phyloP scores from a whole-genome alignment of 1,140 invertebrate species.

The Hermetia illucens region DNA sequence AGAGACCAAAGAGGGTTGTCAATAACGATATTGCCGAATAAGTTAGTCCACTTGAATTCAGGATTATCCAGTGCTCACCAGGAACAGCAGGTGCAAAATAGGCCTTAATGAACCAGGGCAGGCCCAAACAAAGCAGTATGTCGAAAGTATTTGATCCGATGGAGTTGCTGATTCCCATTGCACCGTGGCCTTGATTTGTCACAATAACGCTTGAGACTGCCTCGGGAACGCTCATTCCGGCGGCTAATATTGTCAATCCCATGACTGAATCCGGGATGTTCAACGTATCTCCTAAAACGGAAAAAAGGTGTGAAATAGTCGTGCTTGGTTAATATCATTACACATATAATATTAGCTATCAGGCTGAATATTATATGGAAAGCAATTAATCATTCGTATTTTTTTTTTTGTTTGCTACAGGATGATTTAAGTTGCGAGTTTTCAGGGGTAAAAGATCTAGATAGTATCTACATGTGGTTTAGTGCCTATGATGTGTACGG shows the following conservation, averaged over 20 bases:
- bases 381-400: not conserved
- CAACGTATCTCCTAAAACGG: slow-evolving; percentile 40
- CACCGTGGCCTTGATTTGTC: slow-evolving; percentile 61
- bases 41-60: slow-evolving; percentile 59
- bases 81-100: slow-evolving; percentile 47
- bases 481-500: too few relatives aligned
- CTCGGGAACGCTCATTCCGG: slow-evolving; percentile 67
- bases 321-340: not conserved
- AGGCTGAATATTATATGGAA: too few relatives aligned
- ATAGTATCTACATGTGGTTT: too few relatives aligned
- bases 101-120: slow-evolving; percentile 69
- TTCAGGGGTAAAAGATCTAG: too few relatives aligned
- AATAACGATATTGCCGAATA: slow-evolving; percentile 62
- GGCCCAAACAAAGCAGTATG: slow-evolving; percentile 63
- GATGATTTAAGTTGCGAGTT: too few relatives aligned
- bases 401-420: not conserved
- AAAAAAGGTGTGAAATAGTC: not conserved
- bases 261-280: slow-evolving; percentile 58
- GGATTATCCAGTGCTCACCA: slow-evolving; percentile 33
- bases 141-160: slow-evolving; percentile 81
- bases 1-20: slow-evolving; percentile 51
- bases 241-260: slow-evolving; percentile 58
- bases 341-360: too few relatives aligned
- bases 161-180: slow-evolving; percentile 76
- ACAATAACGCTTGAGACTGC: slow-evolving; percentile 68